Base-by-base conservation (phyloP, 2,113 vertebrate species). In the Sinocyclocheilus grahami region DNA sequence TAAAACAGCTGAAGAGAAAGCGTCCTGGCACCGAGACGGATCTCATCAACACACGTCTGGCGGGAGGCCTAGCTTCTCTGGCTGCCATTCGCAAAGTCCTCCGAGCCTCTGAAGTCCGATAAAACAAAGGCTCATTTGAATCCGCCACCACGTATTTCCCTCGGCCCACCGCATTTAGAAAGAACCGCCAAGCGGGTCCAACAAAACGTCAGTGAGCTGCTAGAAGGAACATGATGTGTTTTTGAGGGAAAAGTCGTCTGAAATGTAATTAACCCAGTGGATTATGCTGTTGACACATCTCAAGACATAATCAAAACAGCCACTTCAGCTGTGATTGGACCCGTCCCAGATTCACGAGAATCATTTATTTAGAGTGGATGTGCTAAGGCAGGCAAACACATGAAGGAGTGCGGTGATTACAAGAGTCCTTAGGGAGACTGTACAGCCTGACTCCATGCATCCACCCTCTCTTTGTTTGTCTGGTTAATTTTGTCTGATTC, bases 241-340 rank as follows among this genome's bases (percentile, higher is more conserved):
- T 63, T 76, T 75, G 11, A 18, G 46, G 63, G 86, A 63, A 69
- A 78, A 85, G 37, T n/a, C 65, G 9, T 72, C 76, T 81, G 77
- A 80, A 74, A 83, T 87, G 42, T 83, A 81, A 87, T 90, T 88
- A 83, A 86, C 78, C 85, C 83, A 65, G 69, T n/a, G 65, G 89
- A 87, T 89, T 82, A 88, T 30, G 81, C 77, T 84, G 82, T 86
- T 87, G 82, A 85, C 86, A 83, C 85, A 86, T 86, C 79, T 76
- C 75, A 65, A 79, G 18, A 72, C 84, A 39, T 84, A 89, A 89
- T 89, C 88, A 88, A 85, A 86, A 83, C 72, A 91, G 86, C 67
- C 87, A 83, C 87, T 86, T 24, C 53, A 63, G 86, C 86, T 81
- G 81, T 88, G 90, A 90, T 89, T 88, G 82, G 90, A 87, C 58